These are phyloP conservation scores for Mungos mungo DNA, from an alignment of 2,113 vertebrate genomes.

Conservation along the genomic window DNA sequence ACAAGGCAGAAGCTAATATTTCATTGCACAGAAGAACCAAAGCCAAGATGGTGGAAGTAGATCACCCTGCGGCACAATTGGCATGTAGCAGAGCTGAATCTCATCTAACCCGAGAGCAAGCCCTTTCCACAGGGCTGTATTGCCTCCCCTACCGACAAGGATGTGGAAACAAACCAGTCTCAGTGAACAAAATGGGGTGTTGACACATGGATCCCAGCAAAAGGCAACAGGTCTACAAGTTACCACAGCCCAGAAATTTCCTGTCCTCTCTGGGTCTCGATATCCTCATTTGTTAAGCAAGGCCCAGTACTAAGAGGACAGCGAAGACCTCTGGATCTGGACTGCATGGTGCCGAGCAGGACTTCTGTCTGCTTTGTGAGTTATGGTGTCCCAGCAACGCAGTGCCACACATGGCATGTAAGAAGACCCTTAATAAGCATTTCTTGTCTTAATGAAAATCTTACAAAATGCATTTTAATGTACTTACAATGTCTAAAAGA, in stretches of 20 bases:
- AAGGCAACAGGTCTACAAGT: background rate
- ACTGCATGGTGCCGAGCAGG: background rate
- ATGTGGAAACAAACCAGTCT: background rate
- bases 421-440: background rate
- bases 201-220: background rate
- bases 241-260: background rate
- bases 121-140: background rate
- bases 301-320: background rate
- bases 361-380: background rate
- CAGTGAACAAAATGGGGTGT: background rate
- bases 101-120: background rate
- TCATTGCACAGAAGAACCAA: background rate
- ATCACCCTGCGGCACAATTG: accelerated
- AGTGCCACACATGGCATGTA: background rate
- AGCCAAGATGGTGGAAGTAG: background rate
- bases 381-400: background rate
- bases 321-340: background rate
- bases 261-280: too few species aligned
- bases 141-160: background rate
- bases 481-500: background rate
- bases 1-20: background rate
- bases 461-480: background rate
- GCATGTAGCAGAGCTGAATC: too few species aligned
- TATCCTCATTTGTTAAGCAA: background rate
- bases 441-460: background rate